Percentiles rank a stretch among this genome's conserved stretches.
phyloP scores from a whole-genome alignment of 2,113 vertebrate species.

The Perccottus glenii region DNA sequence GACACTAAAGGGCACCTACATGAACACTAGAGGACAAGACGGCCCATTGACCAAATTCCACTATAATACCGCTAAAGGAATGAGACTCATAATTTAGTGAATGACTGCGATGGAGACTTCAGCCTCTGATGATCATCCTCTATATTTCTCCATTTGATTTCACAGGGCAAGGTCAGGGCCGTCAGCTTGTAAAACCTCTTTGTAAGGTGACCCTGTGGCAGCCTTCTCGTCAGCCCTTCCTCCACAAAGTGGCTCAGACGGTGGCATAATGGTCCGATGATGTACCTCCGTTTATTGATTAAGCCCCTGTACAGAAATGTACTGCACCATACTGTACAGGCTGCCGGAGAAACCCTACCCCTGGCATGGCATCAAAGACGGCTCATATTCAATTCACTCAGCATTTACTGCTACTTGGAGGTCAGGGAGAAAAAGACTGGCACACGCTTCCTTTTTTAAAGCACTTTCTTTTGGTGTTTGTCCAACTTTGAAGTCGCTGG shows the following conservation, averaged over 20 bases:
- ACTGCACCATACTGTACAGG: slow-evolving; percentile 34
- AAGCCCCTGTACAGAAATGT: slow-evolving; percentile 59
- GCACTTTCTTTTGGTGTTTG: slow-evolving; percentile 53
- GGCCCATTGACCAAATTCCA: slow-evolving; percentile 4
- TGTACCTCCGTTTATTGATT: slow-evolving; percentile 69
- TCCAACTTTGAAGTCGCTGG: slow-evolving; percentile 54
- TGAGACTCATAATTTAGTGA: slow-evolving; percentile 6
- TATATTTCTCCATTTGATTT: slow-evolving; percentile 38
- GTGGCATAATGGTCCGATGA: slow-evolving; percentile 61
- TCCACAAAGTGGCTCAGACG: slow-evolving; percentile 19
- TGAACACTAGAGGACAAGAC: background rate
- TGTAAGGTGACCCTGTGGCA: slow-evolving; percentile 53
- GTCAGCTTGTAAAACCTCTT: slow-evolving; percentile 56
- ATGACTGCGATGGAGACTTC: background rate
- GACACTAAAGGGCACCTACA: background rate
- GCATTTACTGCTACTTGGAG: slow-evolving; percentile 60
- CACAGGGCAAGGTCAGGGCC: slow-evolving; percentile 45
- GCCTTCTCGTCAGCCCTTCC: slow-evolving; percentile 14
- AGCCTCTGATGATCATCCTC: slow-evolving; percentile 25
- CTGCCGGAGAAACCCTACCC: slow-evolving; percentile 61
- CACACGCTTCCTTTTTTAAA: slow-evolving; percentile 25
- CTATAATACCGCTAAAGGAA: background rate
- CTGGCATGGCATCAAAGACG: slow-evolving; percentile 61
- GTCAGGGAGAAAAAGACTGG: slow-evolving; percentile 54
- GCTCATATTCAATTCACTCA: slow-evolving; percentile 72